Percentiles rank a stretch among this genome's conserved stretches.
phyloP scores from a whole-genome alignment of 2,113 vertebrate species.

The Pteropus alecto region DNA sequence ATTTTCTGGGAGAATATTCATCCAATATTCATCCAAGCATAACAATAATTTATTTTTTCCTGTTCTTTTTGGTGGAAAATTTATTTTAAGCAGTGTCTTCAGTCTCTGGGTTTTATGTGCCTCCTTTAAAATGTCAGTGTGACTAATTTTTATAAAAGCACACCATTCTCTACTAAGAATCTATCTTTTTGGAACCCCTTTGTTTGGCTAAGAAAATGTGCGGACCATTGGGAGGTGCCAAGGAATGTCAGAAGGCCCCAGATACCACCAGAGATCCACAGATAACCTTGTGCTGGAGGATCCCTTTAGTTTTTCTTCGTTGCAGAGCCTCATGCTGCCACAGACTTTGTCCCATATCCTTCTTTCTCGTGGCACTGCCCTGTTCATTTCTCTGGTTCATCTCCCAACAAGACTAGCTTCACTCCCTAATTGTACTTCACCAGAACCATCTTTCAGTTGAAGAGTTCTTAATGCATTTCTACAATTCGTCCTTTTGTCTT shows the following conservation, averaged over 20 bases:
- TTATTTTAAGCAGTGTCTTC: not conserved
- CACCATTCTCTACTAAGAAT: not conserved
- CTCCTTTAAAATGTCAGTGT: not conserved
- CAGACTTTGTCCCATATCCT: not conserved
- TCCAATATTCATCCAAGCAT: not conserved
- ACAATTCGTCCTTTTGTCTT: not conserved
- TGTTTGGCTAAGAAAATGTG: not conserved
- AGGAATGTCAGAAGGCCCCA: not conserved
- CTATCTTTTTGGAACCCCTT: not conserved
- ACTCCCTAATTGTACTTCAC: not conserved
- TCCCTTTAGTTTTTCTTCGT: not conserved
- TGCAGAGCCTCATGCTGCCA: not conserved
- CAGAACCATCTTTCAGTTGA: not conserved
- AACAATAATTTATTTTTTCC: not conserved
- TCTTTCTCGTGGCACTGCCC: not conserved
- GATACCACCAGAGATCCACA: not conserved
- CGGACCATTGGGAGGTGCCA: not conserved
- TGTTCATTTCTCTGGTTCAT: not conserved
- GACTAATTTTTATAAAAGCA: constrained; percentile 3
- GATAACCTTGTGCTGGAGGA: not conserved
- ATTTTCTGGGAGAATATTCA: not conserved
- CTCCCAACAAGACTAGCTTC: not conserved
- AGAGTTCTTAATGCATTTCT: not conserved
- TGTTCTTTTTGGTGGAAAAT: not conserved
- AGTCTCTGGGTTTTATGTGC: not conserved